Conservation (phyloP, 2,888 invertebrate genomes). For the Epinotia bilunana region DNA sequence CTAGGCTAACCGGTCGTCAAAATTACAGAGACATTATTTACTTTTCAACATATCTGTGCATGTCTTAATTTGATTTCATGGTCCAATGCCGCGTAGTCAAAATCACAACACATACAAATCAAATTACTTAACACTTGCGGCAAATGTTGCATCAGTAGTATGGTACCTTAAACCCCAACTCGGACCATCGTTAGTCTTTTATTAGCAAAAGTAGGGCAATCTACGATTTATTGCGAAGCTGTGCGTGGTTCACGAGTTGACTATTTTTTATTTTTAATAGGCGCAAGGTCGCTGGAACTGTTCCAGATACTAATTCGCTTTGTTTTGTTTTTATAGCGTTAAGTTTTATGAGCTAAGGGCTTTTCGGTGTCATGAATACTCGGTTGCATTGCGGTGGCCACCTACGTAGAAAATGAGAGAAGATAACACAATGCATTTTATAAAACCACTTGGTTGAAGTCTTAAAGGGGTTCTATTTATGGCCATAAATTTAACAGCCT, state of each 20-base stretch:
- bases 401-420: slow-evolving; percentile 19
- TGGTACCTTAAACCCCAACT: slow-evolving; percentile 35
- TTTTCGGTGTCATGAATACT: slow-evolving; percentile 9
- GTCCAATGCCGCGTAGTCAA: slow-evolving; percentile 14
- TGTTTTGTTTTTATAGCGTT: slow-evolving; percentile 56
- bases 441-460: neutral
- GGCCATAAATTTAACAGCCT: slow-evolving; percentile 1
- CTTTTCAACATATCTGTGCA: neutral
- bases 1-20: no score
- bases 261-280: slow-evolving; percentile 67
- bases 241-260: slow-evolving; percentile 71
- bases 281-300: slow-evolving; percentile 81
- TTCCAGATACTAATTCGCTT: slow-evolving; percentile 70
- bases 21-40: no score
- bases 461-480: neutral
- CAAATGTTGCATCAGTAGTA: slow-evolving; percentile 29
- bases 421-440: neutral
- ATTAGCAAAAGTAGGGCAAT: slow-evolving; percentile 70
- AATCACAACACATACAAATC: slow-evolving; percentile 30
- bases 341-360: slow-evolving; percentile 49
- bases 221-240: slow-evolving; percentile 67
- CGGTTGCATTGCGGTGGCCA: slow-evolving; percentile 8
- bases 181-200: slow-evolving; percentile 57
- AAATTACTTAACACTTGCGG: slow-evolving; percentile 23
- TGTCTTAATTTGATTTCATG: neutral